These are phyloP conservation scores for Brenthis daphne DNA, from an alignment of 2,888 invertebrate genomes.

Conservation along the genomic window DNA sequence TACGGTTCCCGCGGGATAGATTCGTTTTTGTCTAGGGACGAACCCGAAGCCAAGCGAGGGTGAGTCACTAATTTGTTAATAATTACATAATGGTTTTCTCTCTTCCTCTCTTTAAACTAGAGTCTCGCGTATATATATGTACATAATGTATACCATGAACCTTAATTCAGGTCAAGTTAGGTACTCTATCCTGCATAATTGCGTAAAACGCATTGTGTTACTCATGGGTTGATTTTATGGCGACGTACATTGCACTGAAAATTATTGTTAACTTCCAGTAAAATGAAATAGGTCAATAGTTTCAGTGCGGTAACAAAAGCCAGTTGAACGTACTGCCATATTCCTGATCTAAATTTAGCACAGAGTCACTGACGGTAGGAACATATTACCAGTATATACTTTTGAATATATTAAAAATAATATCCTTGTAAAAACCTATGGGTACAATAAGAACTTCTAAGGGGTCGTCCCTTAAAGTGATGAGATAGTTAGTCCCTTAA, in stretches of 20 bases:
- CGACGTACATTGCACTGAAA: constrained; percentile 74
- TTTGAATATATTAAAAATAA: no score
- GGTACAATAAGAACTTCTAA: no score
- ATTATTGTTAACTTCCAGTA: constrained; percentile 81
- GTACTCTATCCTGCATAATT: constrained; percentile 22
- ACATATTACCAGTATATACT: no score
- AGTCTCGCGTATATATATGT: not conserved
- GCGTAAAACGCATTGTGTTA: constrained; percentile 35
- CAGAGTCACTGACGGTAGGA: constrained; percentile 40
- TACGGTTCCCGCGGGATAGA: no score
- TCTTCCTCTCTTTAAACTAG: no score
- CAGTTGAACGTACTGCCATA: constrained; percentile 69
- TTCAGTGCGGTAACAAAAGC: constrained; percentile 80
- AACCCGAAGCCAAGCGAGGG: no score
- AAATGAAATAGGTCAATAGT: constrained; percentile 81
- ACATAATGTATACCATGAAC: not conserved
- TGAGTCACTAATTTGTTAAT: no score
- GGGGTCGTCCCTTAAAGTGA: no score
- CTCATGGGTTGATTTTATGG: constrained; percentile 69
- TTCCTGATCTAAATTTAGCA: constrained; percentile 67
- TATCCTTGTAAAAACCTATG: no score
- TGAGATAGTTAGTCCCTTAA: no score
- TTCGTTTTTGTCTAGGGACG: no score
- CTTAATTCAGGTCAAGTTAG: constrained; percentile 10
- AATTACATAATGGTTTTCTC: no score